Percentiles rank a stretch among this genome's conserved stretches.
phyloP scores from a whole-genome alignment of 2,888 invertebrate species.

The Seira musarum region DNA sequence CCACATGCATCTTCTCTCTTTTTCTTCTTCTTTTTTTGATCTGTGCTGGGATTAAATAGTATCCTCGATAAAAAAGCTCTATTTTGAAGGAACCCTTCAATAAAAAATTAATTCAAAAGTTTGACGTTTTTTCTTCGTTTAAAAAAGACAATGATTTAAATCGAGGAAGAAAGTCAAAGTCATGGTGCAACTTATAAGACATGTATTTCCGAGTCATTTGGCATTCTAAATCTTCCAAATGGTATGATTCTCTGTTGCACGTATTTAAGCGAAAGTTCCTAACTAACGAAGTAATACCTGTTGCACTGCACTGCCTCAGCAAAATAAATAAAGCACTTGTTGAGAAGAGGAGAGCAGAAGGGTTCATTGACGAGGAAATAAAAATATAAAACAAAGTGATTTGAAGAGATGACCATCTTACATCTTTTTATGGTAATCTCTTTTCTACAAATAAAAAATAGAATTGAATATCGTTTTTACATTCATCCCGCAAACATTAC shows the following conservation, averaged over 20 bases:
- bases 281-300: neutral
- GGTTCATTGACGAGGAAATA: conserved; percentile 10
- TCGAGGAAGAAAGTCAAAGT: conserved; percentile 41
- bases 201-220: conserved; percentile 12
- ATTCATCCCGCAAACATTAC: neutral
- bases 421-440: conserved; percentile 35
- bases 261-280: neutral
- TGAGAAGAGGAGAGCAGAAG: neutral
- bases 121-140: conserved; percentile 9
- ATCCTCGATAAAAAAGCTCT: neutral
- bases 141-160: conserved; percentile 15
- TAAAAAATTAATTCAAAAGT: conserved; percentile 8
- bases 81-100: neutral
- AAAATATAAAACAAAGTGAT: conserved; percentile 17
- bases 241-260: no score
- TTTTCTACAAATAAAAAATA: conserved; percentile 33
- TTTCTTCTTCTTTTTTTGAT: conserved; percentile 19
- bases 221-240: neutral
- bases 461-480: neutral
- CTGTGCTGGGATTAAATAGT: no score
- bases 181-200: conserved; percentile 30
- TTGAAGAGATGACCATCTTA: conserved; percentile 17
- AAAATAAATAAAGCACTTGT: neutral
- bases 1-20: conserved; percentile 4
- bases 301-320: neutral